These are phyloP conservation scores for Pachypsylla venusta DNA, from an alignment of 1,140 invertebrate genomes.

Conservation along the genomic window DNA sequence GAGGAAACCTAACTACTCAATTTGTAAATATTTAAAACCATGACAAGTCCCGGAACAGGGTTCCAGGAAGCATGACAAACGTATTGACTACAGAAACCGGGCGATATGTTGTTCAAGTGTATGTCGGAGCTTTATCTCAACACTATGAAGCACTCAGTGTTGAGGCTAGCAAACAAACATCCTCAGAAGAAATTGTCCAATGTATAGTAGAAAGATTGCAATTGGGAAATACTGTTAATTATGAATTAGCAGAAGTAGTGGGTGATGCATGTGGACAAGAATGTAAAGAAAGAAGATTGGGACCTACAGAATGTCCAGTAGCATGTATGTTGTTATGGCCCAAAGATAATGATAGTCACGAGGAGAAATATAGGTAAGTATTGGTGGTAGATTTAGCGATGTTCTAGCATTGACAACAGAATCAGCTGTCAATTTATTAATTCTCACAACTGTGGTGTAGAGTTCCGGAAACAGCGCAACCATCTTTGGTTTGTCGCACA, in stretches of 20 bases:
- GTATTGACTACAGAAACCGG: slow-evolving; percentile 25
- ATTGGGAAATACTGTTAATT: slow-evolving; percentile 39
- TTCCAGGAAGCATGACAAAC: no score
- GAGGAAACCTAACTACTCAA: no score
- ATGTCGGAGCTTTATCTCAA: slow-evolving; percentile 72
- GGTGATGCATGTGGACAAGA: slow-evolving; percentile 66
- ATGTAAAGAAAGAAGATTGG: slow-evolving; percentile 82
- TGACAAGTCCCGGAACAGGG: no score
- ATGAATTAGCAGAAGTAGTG: slow-evolving; percentile 81
- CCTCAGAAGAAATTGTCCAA: slow-evolving; percentile 72
- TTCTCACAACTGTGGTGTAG: no score
- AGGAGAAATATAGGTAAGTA: slow-evolving; percentile 40
- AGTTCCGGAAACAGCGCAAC: no score
- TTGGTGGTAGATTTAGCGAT: no score
- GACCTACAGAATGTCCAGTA: slow-evolving; percentile 72
- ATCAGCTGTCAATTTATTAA: no score
- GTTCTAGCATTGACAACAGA: no score
- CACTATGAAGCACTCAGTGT: slow-evolving; percentile 82
- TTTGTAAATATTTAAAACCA: no score
- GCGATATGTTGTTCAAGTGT: slow-evolving; percentile 54
- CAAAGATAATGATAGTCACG: slow-evolving; percentile 38
- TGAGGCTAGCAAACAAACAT: slow-evolving; percentile 81
- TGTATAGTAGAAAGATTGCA: slow-evolving; percentile 66
- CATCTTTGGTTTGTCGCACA: no score
- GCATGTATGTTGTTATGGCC: slow-evolving; percentile 89